These are phyloP conservation scores for Cephalophus harveyi DNA, from an alignment of 2,113 vertebrate genomes.

Conservation along the genomic window DNA sequence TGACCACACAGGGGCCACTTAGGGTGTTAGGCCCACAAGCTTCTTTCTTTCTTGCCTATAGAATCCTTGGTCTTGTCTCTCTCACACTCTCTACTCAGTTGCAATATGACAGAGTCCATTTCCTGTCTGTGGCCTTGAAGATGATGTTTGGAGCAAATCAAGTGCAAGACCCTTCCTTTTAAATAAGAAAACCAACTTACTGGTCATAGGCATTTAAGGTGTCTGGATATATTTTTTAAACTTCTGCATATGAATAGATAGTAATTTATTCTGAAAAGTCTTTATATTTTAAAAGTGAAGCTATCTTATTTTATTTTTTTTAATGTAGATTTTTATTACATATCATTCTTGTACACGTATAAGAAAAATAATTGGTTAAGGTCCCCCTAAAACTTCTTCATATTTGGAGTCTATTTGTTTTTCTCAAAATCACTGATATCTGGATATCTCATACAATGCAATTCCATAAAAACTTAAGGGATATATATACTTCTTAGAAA, in stretches of 20 bases:
- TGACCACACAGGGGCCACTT: neutral
- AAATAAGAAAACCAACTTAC: neutral
- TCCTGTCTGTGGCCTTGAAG: neutral
- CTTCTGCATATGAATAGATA: neutral
- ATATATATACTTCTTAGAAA: neutral
- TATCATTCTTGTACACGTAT: neutral
- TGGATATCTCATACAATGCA: neutral
- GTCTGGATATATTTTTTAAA: neutral
- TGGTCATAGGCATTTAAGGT: neutral
- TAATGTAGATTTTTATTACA: neutral
- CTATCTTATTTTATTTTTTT: neutral
- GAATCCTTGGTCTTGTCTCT: neutral
- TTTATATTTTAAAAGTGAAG: constrained; percentile 30
- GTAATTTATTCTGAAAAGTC: neutral
- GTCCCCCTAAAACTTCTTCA: neutral
- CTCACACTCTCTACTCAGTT: neutral
- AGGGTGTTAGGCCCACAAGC: too few species aligned
- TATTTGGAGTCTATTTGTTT: neutral
- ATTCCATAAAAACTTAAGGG: neutral
- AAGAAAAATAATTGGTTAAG: neutral
- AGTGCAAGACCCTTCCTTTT: neutral
- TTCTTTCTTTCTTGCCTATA: neutral
- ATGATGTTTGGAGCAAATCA: neutral
- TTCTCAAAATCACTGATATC: neutral
- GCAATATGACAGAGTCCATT: neutral